Percentiles rank a stretch among this genome's conserved stretches.
Conservation (phyloP, 2,888 invertebrate species). For the Andrena bicolor region DNA sequence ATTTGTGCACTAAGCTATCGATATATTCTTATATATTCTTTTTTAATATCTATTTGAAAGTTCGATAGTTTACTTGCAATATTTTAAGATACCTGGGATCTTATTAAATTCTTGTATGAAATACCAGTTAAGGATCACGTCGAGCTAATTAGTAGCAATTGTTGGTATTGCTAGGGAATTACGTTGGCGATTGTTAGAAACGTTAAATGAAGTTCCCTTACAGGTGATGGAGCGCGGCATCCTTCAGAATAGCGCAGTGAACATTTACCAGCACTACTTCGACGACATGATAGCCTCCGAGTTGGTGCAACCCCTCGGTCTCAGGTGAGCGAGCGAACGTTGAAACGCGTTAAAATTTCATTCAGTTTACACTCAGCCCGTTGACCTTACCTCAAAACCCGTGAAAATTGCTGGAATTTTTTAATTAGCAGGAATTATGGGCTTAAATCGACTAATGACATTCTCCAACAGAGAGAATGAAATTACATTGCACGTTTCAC, state of each 20-base stretch:
- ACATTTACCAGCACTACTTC: conserved; percentile 97
- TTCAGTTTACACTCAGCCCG: neutral
- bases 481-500: too few relatives aligned
- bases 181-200: neutral
- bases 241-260: conserved; percentile 96
- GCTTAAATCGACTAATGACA: neutral
- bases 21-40: too few relatives aligned
- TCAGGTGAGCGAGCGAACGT: conserved; percentile 71
- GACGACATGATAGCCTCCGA: conserved; percentile 90
- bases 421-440: neutral
- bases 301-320: conserved; percentile 87
- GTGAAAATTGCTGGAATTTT: neutral
- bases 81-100: too few relatives aligned
- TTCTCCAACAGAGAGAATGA: too few relatives aligned
- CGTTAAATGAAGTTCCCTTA: neutral
- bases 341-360: conserved; percentile 9
- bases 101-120: too few relatives aligned
- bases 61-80: too few relatives aligned
- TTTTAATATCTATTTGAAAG: too few relatives aligned
- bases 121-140: neutral
- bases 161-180: neutral
- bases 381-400: neutral
- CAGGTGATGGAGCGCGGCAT: conserved; percentile 95
- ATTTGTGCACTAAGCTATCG: too few relatives aligned
- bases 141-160: neutral